A percentile compares a stretch with the other conserved stretches of the same genome.
phyloP scores from a whole-genome alignment of 2,888 invertebrate species.

The Mantis religiosa region DNA sequence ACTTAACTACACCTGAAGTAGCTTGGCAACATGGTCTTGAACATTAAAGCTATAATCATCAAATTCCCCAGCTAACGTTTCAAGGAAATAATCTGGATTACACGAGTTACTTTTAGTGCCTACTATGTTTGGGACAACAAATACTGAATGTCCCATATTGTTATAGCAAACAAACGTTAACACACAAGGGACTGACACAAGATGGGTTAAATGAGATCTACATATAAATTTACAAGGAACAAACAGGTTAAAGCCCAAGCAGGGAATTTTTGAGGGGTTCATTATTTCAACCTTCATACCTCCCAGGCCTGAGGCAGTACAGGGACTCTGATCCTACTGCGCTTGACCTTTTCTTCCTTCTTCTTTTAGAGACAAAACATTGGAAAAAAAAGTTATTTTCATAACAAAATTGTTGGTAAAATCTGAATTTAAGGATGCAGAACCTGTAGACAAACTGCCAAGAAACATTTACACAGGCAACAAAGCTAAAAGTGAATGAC shows the following conservation, averaged over 20 bases:
- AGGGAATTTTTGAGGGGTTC: not conserved
- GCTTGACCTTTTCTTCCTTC: not conserved
- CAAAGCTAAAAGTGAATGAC: not conserved
- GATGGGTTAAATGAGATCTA: not conserved
- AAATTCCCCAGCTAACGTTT: too few species aligned
- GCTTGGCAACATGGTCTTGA: too few species aligned
- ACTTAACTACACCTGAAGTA: too few species aligned
- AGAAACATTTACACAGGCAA: not conserved
- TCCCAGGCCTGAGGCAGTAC: not conserved
- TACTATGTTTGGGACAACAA: too few species aligned
- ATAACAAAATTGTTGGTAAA: not conserved
- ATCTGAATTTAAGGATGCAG: not conserved
- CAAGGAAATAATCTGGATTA: too few species aligned
- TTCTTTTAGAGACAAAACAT: not conserved
- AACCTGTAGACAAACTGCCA: not conserved
- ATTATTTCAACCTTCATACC: not conserved
- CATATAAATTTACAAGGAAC: not conserved
- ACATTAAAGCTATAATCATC: too few species aligned
- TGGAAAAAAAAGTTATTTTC: not conserved
- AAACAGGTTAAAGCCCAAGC: not conserved
- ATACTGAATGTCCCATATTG: too few species aligned
- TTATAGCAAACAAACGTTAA: not conserved
- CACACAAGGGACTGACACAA: not conserved
- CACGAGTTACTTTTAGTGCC: too few species aligned
- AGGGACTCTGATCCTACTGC: not conserved